Evolutionary conservation across 2,888 invertebrate species (phyloP).

Genomic region (Orgyia antiqua): DNA sequence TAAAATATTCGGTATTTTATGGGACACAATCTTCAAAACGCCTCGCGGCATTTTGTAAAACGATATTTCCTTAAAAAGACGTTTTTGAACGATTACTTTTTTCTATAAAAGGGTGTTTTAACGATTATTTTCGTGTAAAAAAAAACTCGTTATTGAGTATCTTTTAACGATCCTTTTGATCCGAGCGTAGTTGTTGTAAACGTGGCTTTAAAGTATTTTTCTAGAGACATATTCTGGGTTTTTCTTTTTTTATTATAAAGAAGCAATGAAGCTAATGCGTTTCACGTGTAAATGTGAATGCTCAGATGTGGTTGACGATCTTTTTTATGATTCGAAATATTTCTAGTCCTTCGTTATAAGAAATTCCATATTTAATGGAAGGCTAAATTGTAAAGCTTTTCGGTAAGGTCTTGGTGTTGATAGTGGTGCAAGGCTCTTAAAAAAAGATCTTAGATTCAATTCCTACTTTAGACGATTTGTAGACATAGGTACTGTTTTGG

Average conservation of each 20-base stretch:
- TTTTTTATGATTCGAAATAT: slow-evolving; percentile 8
- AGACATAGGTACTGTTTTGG: too few relatives aligned
- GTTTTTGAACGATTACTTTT: slow-evolving; percentile 10
- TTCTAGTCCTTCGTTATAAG: too few relatives aligned
- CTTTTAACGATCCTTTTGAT: slow-evolving; percentile 56
- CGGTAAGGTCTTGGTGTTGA: too few relatives aligned
- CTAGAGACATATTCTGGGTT: slow-evolving; percentile 21
- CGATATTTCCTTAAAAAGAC: slow-evolving; percentile 10
- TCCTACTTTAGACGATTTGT: too few relatives aligned
- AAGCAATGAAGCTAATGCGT: slow-evolving; percentile 16
- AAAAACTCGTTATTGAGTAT: slow-evolving; percentile 24
- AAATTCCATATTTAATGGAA: too few relatives aligned
- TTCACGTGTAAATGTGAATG: slow-evolving; percentile 17
- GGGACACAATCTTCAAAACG: slow-evolving; percentile 16
- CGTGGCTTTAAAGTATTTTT: slow-evolving; percentile 36
- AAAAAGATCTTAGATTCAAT: too few relatives aligned
- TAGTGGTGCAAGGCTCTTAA: too few relatives aligned
- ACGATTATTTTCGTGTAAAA: slow-evolving; percentile 18
- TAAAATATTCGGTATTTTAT: slow-evolving; percentile 15
- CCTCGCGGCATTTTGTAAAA: slow-evolving; percentile 20
- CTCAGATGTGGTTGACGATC: slow-evolving; percentile 8
- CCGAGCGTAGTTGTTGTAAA: slow-evolving; percentile 51
- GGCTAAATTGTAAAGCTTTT: too few relatives aligned
- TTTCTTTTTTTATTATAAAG: slow-evolving; percentile 22
- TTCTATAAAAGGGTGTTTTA: slow-evolving; percentile 8